phyloP scores from a whole-genome alignment of 2,888 invertebrate genomes.

The Seira ritae region DNA sequence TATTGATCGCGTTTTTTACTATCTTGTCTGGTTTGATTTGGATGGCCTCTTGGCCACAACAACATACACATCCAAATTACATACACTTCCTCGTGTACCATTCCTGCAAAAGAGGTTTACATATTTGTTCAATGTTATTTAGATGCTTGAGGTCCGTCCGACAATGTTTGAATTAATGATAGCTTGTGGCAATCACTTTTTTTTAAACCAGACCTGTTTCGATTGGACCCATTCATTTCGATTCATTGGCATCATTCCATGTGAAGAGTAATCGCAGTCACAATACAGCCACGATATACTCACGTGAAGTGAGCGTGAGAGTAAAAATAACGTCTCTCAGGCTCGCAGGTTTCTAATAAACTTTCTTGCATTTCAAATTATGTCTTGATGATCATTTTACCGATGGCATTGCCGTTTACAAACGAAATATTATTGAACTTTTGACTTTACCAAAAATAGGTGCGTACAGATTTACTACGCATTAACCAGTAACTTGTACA shows the following conservation, averaged over 20 bases:
- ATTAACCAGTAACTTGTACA: too few species aligned
- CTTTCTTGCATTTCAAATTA: too few species aligned
- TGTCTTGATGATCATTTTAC: too few species aligned
- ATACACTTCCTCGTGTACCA: neutral
- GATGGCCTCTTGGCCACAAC: constrained; percentile 15
- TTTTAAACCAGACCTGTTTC: neutral
- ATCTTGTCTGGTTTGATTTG: constrained; percentile 18
- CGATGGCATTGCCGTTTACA: too few species aligned
- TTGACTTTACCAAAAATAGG: constrained; percentile 18
- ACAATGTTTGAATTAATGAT: constrained; percentile 28
- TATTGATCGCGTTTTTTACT: neutral
- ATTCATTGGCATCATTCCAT: too few species aligned
- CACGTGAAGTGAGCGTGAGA: constrained; percentile 56
- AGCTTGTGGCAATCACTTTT: constrained; percentile 31
- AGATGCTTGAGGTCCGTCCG: neutral
- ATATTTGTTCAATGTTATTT: neutral
- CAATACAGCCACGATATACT: constrained; percentile 50
- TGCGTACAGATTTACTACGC: neutral
- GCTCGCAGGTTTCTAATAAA: neutral
- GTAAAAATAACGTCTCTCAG: neutral
- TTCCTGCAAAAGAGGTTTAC: neutral
- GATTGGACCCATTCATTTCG: neutral
- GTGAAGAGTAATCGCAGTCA: neutral
- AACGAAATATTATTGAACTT: constrained; percentile 11
- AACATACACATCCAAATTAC: neutral